Conservation (phyloP, 2,888 invertebrate species). For the Polyommatus iphigenia region DNA sequence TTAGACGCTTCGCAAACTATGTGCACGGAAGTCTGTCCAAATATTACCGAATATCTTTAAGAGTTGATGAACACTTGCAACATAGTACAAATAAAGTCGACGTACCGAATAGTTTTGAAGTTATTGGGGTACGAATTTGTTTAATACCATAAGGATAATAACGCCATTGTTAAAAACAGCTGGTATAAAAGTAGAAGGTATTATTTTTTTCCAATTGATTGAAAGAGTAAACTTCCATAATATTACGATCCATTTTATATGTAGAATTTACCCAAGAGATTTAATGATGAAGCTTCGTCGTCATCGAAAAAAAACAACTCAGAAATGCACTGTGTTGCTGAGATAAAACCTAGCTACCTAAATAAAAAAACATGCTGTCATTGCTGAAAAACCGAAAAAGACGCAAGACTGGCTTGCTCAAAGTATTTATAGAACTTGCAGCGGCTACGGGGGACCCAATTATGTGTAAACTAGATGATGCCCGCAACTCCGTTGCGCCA, state of each 20-base stretch:
- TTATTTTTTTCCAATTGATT: no score
- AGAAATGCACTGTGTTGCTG: not conserved
- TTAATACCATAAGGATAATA: not conserved
- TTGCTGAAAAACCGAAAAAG: no score
- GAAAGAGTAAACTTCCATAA: not conserved
- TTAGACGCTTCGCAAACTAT: conserved; percentile 22
- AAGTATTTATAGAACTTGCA: no score
- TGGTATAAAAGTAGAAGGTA: not conserved
- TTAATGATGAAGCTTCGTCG: not conserved
- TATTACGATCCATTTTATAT: not conserved
- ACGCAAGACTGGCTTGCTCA: no score
- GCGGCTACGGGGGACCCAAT: no score
- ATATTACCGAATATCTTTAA: conserved; percentile 5
- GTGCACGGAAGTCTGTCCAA: not conserved
- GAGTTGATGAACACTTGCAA: not conserved
- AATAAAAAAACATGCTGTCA: no score
- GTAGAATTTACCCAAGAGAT: not conserved
- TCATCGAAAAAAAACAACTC: not conserved
- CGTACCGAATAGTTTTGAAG: not conserved
- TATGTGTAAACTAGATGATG: not conserved
- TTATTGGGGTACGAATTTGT: not conserved
- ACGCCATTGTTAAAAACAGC: not conserved
- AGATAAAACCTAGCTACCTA: not conserved
- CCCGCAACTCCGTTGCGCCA: no score
- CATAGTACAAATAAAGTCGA: conserved; percentile 11